Conservation (phyloP, 2,888 invertebrate species). For the Calameuta filiformis region DNA sequence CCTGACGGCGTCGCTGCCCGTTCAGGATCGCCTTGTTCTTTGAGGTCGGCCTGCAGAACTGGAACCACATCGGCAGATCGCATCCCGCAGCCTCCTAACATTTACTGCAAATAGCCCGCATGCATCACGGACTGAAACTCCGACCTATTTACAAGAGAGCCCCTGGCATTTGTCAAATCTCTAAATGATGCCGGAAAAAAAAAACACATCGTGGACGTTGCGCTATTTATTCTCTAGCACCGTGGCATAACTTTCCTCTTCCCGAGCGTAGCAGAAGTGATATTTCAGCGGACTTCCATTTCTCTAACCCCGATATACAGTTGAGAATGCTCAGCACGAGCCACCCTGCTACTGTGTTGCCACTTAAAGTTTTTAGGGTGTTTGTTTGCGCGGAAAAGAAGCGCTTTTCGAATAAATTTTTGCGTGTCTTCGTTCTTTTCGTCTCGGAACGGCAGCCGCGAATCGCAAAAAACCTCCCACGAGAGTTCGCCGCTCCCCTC, state of each 20-base stretch:
- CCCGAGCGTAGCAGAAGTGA: conserved; percentile 7
- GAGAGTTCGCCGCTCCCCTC: background rate
- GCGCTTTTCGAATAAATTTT: background rate
- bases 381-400: conserved; percentile 2
- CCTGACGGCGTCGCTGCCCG: too few species aligned
- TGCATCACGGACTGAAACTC: conserved; percentile 37
- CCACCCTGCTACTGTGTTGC: too few species aligned
- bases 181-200: conserved; percentile 18
- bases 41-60: background rate
- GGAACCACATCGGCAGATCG: conserved; percentile 10
- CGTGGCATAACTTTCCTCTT: conserved; percentile 5
- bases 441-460: background rate
- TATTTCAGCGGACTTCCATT: conserved; percentile 34
- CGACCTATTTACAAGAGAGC: conserved; percentile 41
- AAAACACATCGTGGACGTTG: conserved; percentile 16
- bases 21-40: too few species aligned
- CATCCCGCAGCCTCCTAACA: conserved; percentile 2
- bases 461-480: background rate
- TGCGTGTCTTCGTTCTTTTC: background rate
- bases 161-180: conserved; percentile 23
- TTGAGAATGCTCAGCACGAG: conserved; percentile 9
- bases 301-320: conserved; percentile 49
- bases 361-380: conserved; percentile 1
- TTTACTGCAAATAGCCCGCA: conserved; percentile 49
- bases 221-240: conserved; percentile 19